A percentile compares a stretch with the other conserved stretches of the same genome.
Conservation (phyloP, 2,797 vertebrate species). For the Bradypodion pumilum region DNA sequence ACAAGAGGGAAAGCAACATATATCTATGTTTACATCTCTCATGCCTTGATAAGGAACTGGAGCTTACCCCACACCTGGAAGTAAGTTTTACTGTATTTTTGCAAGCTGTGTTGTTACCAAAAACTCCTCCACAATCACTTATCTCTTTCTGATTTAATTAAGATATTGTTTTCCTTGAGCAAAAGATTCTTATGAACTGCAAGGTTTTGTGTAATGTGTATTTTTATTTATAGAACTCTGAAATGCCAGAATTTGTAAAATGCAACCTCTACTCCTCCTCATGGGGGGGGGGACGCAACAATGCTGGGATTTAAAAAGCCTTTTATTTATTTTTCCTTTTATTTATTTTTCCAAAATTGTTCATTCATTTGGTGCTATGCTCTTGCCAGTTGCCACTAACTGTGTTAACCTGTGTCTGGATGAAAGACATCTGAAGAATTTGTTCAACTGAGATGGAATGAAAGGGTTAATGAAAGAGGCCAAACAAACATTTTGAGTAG, state of each 20-base stretch:
- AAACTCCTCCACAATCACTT: conserved; percentile 20
- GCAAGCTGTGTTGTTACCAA: conserved; percentile 19
- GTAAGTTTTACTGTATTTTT: background rate
- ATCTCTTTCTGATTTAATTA: conserved; percentile 29
- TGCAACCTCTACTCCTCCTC: accelerated
- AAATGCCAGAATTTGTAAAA: conserved; percentile 23
- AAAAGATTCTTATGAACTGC: conserved; percentile 25
- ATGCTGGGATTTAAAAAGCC: background rate
- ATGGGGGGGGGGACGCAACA: background rate
- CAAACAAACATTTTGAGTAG: too few species aligned
- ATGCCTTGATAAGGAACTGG: conserved; percentile 25
- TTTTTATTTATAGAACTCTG: conserved; percentile 14
- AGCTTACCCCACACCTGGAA: conserved; percentile 29
- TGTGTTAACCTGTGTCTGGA: background rate
- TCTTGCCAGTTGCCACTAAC: background rate
- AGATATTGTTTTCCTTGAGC: conserved; percentile 30
- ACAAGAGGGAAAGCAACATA: background rate
- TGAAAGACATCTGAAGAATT: background rate
- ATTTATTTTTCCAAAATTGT: background rate
- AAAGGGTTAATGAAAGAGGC: too few species aligned
- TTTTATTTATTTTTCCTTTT: background rate
- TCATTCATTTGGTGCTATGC: conserved; percentile 13
- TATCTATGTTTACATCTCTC: conserved; percentile 23
- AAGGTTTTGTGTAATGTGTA: conserved; percentile 16
- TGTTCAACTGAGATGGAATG: too few species aligned